phyloP scores from a whole-genome alignment of 2,797 vertebrate genomes.

The Intellagama lesueurii region DNA sequence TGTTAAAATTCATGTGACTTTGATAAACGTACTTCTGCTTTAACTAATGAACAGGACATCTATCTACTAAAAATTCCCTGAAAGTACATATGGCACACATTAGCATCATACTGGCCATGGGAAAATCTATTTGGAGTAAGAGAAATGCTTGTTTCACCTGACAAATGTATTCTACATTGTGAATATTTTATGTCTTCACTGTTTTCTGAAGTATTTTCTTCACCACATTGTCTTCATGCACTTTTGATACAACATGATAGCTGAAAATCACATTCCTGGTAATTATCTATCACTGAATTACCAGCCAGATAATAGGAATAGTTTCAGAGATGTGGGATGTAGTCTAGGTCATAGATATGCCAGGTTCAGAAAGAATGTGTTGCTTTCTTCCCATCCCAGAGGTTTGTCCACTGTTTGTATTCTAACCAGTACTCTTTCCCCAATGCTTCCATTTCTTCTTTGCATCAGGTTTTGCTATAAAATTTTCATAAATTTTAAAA shows the following conservation, averaged over 20 bases:
- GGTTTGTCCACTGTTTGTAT: background rate
- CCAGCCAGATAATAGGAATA: background rate
- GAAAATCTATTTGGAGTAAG: background rate
- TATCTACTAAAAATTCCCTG: slow-evolving; percentile 6
- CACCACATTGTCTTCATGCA: background rate
- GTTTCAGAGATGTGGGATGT: background rate
- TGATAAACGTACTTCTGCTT: background rate
- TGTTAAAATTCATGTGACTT: background rate
- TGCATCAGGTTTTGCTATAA: background rate
- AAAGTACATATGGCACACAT: slow-evolving; percentile 1
- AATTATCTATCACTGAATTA: background rate
- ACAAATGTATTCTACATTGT: background rate
- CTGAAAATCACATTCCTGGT: background rate
- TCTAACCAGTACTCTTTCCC: too few relatives aligned
- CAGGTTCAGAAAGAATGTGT: background rate
- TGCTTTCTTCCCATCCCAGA: background rate
- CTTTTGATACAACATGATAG: background rate
- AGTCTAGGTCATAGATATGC: too few relatives aligned
- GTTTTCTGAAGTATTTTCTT: background rate
- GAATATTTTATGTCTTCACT: background rate
- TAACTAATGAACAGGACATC: background rate
- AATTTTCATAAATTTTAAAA: background rate
- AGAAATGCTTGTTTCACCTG: slow-evolving; percentile 12
- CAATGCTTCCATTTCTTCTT: background rate
- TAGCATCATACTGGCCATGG: background rate